Evolutionary conservation across 2,888 invertebrate species (phyloP).

Genomic region (Calameuta pallipes): DNA sequence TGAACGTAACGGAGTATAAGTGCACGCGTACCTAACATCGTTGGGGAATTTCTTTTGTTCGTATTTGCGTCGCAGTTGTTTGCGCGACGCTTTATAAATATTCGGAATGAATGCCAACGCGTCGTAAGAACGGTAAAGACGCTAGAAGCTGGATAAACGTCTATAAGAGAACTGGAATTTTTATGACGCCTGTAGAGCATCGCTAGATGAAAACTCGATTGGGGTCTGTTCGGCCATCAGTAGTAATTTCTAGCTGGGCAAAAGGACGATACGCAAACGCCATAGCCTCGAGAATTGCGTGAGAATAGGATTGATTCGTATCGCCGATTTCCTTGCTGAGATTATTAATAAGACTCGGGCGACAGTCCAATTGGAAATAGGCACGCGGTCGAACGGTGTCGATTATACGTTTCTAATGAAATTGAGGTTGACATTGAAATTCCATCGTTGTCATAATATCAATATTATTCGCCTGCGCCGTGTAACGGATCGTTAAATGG

Average conservation of each 20-base stretch:
- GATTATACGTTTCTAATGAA: conserved; percentile 27
- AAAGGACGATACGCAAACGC: neutral
- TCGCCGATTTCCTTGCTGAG: neutral
- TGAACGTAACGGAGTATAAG: neutral
- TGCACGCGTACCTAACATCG: neutral
- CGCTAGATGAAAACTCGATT: neutral
- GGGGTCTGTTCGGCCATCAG: neutral
- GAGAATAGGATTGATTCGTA: neutral
- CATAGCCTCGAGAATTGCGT: neutral
- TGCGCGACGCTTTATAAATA: neutral
- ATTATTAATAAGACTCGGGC: neutral
- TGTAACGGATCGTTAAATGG: neutral
- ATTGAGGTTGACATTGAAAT: conserved; percentile 42
- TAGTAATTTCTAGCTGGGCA: neutral
- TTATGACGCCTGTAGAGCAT: neutral
- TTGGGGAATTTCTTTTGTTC: neutral
- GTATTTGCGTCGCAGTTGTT: neutral
- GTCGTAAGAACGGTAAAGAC: conserved; percentile 54
- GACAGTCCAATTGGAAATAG: neutral
- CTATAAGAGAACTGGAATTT: neutral
- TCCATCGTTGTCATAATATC: conserved; percentile 33
- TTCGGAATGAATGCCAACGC: neutral
- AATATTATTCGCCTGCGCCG: neutral
- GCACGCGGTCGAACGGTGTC: neutral
- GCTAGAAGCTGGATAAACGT: neutral